Evolutionary conservation across 2,113 vertebrate species (phyloP).

Genomic region (Pygoscelis antarcticus): DNA sequence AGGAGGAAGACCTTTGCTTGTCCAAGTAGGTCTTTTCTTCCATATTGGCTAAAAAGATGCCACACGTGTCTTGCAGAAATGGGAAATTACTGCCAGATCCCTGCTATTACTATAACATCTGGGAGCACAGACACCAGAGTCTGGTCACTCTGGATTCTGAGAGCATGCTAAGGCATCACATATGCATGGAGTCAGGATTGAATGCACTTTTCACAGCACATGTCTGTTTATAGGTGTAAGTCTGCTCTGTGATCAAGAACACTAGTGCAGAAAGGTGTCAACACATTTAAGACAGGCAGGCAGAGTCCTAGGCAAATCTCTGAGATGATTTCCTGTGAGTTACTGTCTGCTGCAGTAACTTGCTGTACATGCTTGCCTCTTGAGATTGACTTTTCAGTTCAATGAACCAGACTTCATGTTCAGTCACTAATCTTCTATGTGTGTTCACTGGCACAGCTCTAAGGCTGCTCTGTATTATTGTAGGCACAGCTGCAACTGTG

Average conservation of each 20-base stretch:
- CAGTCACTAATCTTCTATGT: background rate
- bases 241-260: background rate
- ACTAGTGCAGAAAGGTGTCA: background rate
- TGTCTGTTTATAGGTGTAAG: background rate
- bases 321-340: background rate
- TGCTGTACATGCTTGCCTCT: background rate
- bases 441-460: background rate
- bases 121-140: background rate
- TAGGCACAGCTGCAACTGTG: background rate
- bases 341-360: background rate
- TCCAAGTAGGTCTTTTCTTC: background rate
- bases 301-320: background rate
- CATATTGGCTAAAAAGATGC: background rate
- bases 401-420: background rate
- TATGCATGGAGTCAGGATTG: background rate
- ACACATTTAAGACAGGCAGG: background rate
- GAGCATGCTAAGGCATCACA: background rate
- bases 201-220: background rate
- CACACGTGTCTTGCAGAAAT: background rate
- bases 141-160: background rate
- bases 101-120: background rate
- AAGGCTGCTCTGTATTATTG: background rate
- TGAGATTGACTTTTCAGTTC: background rate
- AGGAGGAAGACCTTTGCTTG: background rate
- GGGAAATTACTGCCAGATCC: background rate